These are phyloP conservation scores for Mantis religiosa DNA, from an alignment of 2,888 invertebrate species.

Conservation along the genomic window DNA sequence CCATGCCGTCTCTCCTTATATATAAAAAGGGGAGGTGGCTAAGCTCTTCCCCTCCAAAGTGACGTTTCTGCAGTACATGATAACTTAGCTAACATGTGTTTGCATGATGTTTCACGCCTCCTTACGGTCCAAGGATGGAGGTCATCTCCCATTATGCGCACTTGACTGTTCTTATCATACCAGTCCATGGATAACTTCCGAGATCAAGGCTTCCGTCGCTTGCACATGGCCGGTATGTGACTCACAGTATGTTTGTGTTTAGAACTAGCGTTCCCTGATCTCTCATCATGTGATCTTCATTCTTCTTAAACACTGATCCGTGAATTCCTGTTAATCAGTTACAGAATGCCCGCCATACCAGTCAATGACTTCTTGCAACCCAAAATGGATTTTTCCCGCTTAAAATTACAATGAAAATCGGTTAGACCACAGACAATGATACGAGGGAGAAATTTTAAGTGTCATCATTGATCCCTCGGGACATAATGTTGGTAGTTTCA, in stretches of 20 bases:
- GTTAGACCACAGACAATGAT: too few relatives aligned
- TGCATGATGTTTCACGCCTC: background rate
- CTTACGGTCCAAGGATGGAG: background rate
- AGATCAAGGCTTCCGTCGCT: background rate
- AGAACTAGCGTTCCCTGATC: background rate
- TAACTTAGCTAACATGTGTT: background rate
- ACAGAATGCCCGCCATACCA: too few relatives aligned
- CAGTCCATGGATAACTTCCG: background rate
- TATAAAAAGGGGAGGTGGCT: background rate
- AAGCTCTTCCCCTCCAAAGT: background rate
- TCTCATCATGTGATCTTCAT: background rate
- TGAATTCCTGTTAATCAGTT: too few relatives aligned
- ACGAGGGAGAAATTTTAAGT: too few relatives aligned
- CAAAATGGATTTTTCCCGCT: too few relatives aligned
- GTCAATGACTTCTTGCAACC: too few relatives aligned
- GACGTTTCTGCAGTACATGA: background rate
- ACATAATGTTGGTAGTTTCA: too few relatives aligned
- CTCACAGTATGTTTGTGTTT: background rate
- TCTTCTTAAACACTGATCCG: background rate
- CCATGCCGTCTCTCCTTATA: background rate
- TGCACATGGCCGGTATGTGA: background rate
- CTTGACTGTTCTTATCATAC: background rate
- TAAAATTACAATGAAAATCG: too few relatives aligned
- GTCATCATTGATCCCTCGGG: too few relatives aligned
- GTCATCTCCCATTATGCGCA: background rate